Evolutionary conservation across 92 coral and sea anemone genomes (phyloP), one percentile per base, ranked within the genome.

Genomic region (Paragorgia papillata): DNA sequence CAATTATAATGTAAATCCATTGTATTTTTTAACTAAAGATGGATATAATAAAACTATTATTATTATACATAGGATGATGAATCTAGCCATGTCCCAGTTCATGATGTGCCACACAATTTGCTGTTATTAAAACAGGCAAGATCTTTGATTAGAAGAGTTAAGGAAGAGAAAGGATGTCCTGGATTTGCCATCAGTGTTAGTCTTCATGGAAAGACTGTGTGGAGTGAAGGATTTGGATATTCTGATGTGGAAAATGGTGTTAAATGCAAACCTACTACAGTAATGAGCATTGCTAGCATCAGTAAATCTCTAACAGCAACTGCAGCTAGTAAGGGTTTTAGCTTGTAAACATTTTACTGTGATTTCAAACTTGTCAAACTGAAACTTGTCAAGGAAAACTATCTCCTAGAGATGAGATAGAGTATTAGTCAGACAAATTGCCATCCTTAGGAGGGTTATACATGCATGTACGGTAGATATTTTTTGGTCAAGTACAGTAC

Each of bases 211-310:
- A 65, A 82, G 74, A 65, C 78, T 57, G 95, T 91, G 30, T 95
- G 99, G 99, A 89, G 88, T 80, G 99, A 91, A 69, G 99, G 99
- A 30, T 79, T 95, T 75, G 99, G 99, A 15, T 89, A 85, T 83
- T 88, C 99, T 14, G 99, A 95, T 74, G 76, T 95, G 15, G 99
- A 95, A 51, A 95, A 95, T 77, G 83, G 84, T 73, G 99, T 95
- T 12, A 73, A 85, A 18, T 95, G 99, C 61, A 66, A 86, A 20
- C 82, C 89, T 3, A 81, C 84, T 18, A 84, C 99, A 35, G 97
- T 95, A 12, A 89, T 95, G 94, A 84, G 99, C 63, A 95, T 95
- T 51, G 99, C 99, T 53, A 95, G 99, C 69, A 95, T 95, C n/a
- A 95, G 99, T 48, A 95, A 95, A 76, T 83, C 97, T 29, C 81